Conservation (phyloP, 2,113 vertebrate genomes). For the Varanus salvator region DNA sequence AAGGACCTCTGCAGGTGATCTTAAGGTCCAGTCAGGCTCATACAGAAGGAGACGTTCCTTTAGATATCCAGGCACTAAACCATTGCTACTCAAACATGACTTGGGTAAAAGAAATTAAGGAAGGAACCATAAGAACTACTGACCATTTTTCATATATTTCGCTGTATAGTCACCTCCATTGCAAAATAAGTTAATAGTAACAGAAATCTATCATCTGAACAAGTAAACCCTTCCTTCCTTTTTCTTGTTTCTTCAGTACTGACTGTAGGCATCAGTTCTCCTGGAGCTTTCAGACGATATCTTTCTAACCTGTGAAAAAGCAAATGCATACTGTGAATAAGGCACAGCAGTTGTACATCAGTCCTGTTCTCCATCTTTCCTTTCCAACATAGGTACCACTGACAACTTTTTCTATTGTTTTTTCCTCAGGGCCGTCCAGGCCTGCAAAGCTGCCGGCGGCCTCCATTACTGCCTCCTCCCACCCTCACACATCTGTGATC, state of each 20-base stretch:
- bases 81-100: background rate
- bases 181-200: background rate
- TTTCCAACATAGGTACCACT: conserved; percentile 77
- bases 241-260: conserved; percentile 40
- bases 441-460: conserved; percentile 85
- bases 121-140: background rate
- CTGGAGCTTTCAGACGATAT: background rate
- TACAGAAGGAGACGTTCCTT: no score
- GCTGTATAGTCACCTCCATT: background rate
- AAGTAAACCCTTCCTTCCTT: background rate
- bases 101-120: background rate
- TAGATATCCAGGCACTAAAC: no score
- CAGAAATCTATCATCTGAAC: background rate
- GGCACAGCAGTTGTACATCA: conserved; percentile 47
- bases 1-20: no score
- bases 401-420: conserved; percentile 87
- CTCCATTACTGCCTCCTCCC: conserved; percentile 86
- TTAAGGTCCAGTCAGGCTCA: no score
- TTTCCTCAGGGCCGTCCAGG: conserved; percentile 87
- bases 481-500: conserved; percentile 84
- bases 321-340: conserved; percentile 20
- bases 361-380: conserved; percentile 64
- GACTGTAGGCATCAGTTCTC: background rate
- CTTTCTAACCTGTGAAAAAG: conserved; percentile 3
- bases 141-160: background rate